phyloP scores from a whole-genome alignment of 2,113 vertebrate genomes.

The Amblyopsis rosae region DNA sequence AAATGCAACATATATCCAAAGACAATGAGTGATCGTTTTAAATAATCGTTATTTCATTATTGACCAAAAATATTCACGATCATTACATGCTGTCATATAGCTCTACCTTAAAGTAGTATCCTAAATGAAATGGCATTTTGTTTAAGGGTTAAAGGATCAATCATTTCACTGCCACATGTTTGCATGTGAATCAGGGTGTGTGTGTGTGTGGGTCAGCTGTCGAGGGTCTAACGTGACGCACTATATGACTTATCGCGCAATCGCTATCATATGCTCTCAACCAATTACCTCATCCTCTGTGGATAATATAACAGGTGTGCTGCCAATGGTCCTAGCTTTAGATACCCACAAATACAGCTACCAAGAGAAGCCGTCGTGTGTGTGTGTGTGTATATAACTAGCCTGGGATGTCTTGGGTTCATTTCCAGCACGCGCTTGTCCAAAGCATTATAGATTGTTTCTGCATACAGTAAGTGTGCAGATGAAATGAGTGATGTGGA shows the following conservation, averaged over 20 bases:
- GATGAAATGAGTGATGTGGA: background rate
- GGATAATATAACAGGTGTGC: background rate
- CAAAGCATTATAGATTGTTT: background rate
- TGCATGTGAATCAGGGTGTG: background rate
- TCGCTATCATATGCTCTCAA: slow-evolving; percentile 9
- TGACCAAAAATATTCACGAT: too few relatives aligned
- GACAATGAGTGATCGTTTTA: too few relatives aligned
- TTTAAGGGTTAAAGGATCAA: background rate
- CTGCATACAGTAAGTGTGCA: background rate
- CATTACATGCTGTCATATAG: too few relatives aligned
- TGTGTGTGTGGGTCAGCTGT: background rate
- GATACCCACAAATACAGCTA: background rate
- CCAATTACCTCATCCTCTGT: background rate
- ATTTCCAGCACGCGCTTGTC: background rate
- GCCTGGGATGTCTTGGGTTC: background rate
- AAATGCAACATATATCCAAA: too few relatives aligned
- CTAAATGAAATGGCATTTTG: too few relatives aligned
- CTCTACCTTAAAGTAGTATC: too few relatives aligned
- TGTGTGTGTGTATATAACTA: background rate
- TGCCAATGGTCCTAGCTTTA: background rate
- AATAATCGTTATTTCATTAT: too few relatives aligned
- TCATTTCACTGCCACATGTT: background rate
- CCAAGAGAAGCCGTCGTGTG: background rate
- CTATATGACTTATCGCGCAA: slow-evolving; percentile 14
- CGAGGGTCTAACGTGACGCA: background rate